phyloP scores from a whole-genome alignment of 1,140 invertebrate genomes.

The Pollicipes pollicipes region DNA sequence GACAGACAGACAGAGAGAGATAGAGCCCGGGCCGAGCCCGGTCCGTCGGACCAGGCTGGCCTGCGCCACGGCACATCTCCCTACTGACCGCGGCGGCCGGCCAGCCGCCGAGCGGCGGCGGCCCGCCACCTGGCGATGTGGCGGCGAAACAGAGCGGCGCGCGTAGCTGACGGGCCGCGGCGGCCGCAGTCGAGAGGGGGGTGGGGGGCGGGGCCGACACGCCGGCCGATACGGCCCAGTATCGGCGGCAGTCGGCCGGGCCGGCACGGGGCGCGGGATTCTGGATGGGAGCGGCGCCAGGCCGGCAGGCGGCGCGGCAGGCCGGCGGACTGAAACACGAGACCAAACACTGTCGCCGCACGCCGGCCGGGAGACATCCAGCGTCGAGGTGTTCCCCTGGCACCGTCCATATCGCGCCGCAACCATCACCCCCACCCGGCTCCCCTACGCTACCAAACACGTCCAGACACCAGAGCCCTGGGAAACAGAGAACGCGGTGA shows the following conservation, averaged over 20 bases:
- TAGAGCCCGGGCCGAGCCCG: neutral
- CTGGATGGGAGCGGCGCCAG: neutral
- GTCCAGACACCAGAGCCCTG: neutral
- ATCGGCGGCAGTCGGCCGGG: neutral
- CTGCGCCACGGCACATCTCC: neutral
- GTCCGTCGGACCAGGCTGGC: neutral
- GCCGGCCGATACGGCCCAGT: neutral
- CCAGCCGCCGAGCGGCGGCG: too few relatives aligned
- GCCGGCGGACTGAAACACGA: neutral
- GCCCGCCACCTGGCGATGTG: neutral
- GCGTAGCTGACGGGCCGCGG: too few relatives aligned
- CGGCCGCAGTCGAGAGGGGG: neutral
- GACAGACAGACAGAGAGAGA: neutral
- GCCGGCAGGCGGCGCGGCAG: neutral
- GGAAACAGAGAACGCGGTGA: neutral
- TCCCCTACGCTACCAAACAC: neutral
- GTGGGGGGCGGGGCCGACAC: too few relatives aligned
- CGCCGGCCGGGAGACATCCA: too few relatives aligned
- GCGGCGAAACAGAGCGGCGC: neutral
- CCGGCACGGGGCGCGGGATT: neutral
- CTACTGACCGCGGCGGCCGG: neutral
- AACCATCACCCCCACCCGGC: neutral
- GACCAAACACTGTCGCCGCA: too few relatives aligned
- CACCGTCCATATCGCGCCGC: neutral
- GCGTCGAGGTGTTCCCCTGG: too few relatives aligned